phyloP scores from a whole-genome alignment of 2,113 vertebrate species.

The Halcyon malimbica region DNA sequence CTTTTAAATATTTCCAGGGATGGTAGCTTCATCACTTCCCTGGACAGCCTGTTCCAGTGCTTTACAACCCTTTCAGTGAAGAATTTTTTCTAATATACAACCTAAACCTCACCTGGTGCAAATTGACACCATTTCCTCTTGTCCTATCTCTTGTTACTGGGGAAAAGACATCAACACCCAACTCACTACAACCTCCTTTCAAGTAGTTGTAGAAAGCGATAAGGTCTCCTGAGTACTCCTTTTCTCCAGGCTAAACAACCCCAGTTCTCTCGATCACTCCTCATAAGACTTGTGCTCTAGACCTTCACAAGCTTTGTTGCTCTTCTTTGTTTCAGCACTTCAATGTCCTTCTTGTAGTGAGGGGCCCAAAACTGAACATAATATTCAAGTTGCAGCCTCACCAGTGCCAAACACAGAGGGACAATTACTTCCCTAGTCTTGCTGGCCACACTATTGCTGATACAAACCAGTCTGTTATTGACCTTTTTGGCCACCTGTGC shows the following conservation, averaged over 20 bases:
- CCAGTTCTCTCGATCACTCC: neutral
- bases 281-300: neutral
- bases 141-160: neutral
- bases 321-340: neutral
- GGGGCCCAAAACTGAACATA: neutral
- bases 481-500: neutral
- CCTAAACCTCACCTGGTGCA: neutral
- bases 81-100: neutral
- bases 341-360: neutral
- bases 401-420: fast-evolving
- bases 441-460: neutral
- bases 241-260: neutral
- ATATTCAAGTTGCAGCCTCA: fast-evolving
- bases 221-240: neutral
- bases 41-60: neutral
- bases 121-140: neutral
- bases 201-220: neutral
- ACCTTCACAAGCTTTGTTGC: neutral
- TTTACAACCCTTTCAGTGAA: neutral
- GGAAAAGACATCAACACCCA: neutral
- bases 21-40: neutral
- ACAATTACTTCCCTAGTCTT: neutral
- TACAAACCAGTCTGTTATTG: neutral
- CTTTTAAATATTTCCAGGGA: neutral
- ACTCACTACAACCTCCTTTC: neutral